Evolutionary conservation across 2,888 invertebrate genomes (phyloP), one percentile per base, ranked within the genome.

Genomic region (Formica aserva): DNA sequence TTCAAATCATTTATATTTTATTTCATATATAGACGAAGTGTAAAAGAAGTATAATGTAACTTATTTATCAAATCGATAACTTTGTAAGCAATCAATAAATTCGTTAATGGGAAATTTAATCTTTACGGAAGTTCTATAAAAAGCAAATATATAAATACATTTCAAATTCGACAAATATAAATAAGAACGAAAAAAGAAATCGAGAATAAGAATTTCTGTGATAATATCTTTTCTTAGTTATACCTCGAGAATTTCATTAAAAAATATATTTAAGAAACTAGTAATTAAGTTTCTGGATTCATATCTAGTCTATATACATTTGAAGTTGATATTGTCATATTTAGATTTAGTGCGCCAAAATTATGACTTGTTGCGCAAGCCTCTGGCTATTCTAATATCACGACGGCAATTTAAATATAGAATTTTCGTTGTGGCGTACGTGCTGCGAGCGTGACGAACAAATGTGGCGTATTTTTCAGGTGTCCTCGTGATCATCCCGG

Each of bases 331-430:
- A 55, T n/a, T 57, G 55, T 77, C 32, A 41, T 18, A 32, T 29
- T 13, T 66, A 22, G 18, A 22, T 62, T 45, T 22, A 80, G 13
- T 71, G 62, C 60, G 71, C 15, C 22, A 38, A n/a, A 52, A 52
- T 8, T 52, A 52, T n/a, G n/a, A 48, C n/a, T 52, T 48, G 69
- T 87, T 85, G 65, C 84, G 83, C 78, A 87, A 89, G 32, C 26
- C 13, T 18, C 13, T 18, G 66, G n/a, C 22, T 52, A 80, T 75
- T 67, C 38, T 66, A 81, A 86, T 86, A 80, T 82, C 75, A 82
- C 38, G 13, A 32, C 35, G 41, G 60, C 35, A 22, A 71, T 78
- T 85, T 87, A 87, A 84, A 89, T 90, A 87, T 90, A 90, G 88
- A 86, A 81, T 86, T 76, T 13, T 32, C n/a, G 45, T 11, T 3